A percentile compares a stretch with the other conserved stretches of the same genome.
Conservation (phyloP, 2,113 vertebrate genomes). For the Myotis davidii region DNA sequence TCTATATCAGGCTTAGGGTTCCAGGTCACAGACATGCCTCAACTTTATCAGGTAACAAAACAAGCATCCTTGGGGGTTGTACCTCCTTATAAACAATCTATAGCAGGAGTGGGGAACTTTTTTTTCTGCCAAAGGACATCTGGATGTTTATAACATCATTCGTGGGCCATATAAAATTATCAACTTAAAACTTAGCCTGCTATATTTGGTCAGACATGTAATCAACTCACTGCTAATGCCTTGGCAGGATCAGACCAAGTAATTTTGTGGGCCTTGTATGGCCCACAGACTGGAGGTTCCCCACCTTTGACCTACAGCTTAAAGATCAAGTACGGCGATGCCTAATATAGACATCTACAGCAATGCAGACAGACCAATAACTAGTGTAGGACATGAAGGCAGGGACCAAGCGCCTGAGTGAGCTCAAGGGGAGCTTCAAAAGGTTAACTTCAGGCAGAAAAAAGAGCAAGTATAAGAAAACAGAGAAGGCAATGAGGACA, state of each 20-base stretch:
- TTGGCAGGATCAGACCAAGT: no score
- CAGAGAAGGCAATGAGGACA: background rate
- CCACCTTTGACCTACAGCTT: background rate
- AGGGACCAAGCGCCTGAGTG: background rate
- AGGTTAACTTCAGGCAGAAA: background rate
- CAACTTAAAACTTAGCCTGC: no score
- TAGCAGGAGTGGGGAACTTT: background rate
- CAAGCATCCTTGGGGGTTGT: background rate
- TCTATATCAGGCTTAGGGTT: background rate
- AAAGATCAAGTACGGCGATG: background rate
- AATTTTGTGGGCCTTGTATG: no score
- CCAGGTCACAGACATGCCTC: background rate
- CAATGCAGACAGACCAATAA: background rate
- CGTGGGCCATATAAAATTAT: no score
- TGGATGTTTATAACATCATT: no score
- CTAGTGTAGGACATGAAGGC: background rate
- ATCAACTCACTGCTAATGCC: no score
- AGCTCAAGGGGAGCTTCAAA: background rate
- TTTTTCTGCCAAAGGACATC: no score
- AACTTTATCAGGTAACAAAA: constrained; percentile 12
- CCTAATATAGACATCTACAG: background rate
- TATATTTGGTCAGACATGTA: no score
- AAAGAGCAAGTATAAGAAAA: background rate
- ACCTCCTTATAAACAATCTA: constrained; percentile 27
- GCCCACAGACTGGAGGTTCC: no score